Conservation (phyloP, 2,888 invertebrate genomes). For the Spilosoma lubricipeda region DNA sequence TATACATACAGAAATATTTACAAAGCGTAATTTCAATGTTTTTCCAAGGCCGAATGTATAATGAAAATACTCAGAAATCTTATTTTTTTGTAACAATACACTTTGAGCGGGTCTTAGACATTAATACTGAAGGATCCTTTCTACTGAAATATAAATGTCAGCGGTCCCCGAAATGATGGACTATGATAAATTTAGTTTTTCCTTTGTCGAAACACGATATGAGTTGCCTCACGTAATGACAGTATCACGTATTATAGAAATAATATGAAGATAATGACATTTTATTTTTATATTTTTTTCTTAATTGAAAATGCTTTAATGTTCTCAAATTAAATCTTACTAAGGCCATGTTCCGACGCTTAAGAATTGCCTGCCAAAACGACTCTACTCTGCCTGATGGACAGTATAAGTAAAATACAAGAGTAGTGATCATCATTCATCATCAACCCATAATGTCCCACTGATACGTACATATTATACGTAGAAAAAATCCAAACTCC, state of each 20-base stretch:
- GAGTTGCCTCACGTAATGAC: slow-evolving; percentile 10
- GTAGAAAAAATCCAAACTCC: too few relatives aligned
- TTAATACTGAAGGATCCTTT: slow-evolving; percentile 16
- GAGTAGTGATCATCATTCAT: too few relatives aligned
- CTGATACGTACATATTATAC: too few relatives aligned
- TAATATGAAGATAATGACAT: neutral
- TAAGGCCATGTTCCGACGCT: too few relatives aligned
- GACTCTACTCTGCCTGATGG: too few relatives aligned
- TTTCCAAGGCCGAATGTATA: neutral
- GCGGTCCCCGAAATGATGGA: slow-evolving; percentile 15
- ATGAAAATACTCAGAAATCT: neutral
- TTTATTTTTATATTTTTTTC: neutral
- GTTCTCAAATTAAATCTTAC: too few relatives aligned
- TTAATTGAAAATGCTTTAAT: neutral
- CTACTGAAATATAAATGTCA: slow-evolving; percentile 14
- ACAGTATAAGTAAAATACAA: too few relatives aligned
- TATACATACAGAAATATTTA: neutral
- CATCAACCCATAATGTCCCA: too few relatives aligned
- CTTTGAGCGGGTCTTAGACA: neutral
- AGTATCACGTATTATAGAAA: slow-evolving; percentile 8
- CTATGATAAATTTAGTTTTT: slow-evolving; percentile 26
- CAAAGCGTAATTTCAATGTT: neutral
- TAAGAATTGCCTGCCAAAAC: too few relatives aligned
- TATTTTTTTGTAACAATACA: neutral
- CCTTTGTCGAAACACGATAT: slow-evolving; percentile 19